These are phyloP conservation scores for Heliothis peltigera DNA, from an alignment of 2,888 invertebrate species.

Conservation along the genomic window DNA sequence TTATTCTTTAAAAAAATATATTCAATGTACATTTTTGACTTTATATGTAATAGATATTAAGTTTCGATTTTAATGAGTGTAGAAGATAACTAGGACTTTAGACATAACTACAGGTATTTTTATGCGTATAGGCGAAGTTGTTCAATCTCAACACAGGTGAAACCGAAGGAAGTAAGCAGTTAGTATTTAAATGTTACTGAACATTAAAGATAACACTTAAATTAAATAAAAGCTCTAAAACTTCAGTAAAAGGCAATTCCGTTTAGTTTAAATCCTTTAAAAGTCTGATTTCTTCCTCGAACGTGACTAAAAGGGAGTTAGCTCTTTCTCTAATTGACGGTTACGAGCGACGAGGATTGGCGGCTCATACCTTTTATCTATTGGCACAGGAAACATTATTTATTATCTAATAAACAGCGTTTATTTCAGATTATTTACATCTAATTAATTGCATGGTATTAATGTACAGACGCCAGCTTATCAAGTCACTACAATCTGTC, in stretches of 20 bases:
- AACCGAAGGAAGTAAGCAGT: too few relatives aligned
- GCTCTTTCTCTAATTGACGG: constrained; percentile 45
- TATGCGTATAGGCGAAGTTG: not conserved
- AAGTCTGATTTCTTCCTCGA: constrained; percentile 6
- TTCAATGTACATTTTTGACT: too few relatives aligned
- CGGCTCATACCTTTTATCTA: constrained; percentile 9
- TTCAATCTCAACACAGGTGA: too few relatives aligned
- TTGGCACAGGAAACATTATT: constrained; percentile 3
- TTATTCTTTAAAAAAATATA: too few relatives aligned
- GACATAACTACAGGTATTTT: not conserved
- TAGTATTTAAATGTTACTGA: too few relatives aligned
- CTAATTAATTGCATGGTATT: too few relatives aligned
- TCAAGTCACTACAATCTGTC: too few relatives aligned
- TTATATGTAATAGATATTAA: too few relatives aligned
- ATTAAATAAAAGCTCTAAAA: not conserved
- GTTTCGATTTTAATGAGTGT: too few relatives aligned
- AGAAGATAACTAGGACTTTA: too few relatives aligned
- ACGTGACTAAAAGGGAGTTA: constrained; percentile 32
- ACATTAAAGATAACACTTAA: not conserved
- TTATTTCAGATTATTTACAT: constrained; percentile 15
- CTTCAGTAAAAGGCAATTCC: not conserved
- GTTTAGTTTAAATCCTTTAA: constrained; percentile 5
- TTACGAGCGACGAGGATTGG: constrained; percentile 10
- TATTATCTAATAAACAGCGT: not conserved
- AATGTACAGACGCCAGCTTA: too few relatives aligned